Percentiles rank a stretch among this genome's conserved stretches.
Evolutionary conservation across 2,113 vertebrate species (phyloP).

Genomic region (Pachycephala philippinensis): DNA sequence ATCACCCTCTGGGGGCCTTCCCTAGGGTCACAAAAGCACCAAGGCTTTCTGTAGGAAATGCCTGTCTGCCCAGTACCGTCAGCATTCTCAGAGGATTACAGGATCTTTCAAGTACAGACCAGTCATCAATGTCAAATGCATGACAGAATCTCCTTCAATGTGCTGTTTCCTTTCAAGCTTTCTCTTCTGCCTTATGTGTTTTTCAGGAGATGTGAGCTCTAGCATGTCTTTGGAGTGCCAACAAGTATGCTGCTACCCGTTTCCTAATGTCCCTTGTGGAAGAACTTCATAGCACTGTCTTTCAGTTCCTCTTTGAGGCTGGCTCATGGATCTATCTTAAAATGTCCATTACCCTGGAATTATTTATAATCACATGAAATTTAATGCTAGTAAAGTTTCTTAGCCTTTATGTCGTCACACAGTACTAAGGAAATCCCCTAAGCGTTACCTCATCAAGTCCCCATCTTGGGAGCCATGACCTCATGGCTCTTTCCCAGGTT

Average conservation of each 20-base stretch:
- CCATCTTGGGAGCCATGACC: background rate
- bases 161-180: background rate
- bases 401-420: background rate
- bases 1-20: background rate
- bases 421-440: background rate
- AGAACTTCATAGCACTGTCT: background rate
- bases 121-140: background rate
- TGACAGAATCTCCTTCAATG: background rate
- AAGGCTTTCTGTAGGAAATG: background rate
- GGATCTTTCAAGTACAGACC: background rate
- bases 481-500: background rate
- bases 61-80: background rate
- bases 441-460: background rate
- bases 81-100: background rate
- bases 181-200: background rate
- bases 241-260: background rate
- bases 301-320: background rate
- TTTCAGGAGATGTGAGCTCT: background rate
- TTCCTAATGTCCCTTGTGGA: background rate
- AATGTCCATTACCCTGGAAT: background rate
- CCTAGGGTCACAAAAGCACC: background rate
- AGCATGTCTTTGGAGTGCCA: background rate
- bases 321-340: background rate
- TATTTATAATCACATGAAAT: background rate
- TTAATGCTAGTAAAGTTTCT: background rate